Evolutionary conservation across 1,140 invertebrate species (phyloP).

Genomic region (Protaetia brevitarsis): DNA sequence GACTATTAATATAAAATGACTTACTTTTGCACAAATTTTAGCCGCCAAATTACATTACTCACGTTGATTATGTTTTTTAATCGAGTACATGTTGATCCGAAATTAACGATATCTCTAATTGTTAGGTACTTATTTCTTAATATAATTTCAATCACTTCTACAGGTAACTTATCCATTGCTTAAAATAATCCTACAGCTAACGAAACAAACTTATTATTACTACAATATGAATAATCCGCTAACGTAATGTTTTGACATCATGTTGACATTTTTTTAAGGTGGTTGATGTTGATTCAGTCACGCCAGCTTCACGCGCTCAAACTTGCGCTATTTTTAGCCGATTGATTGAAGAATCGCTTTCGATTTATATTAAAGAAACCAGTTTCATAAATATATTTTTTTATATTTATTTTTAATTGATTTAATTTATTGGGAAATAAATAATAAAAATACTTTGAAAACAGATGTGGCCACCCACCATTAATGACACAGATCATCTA

Average conservation of each 20-base stretch:
- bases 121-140: slow-evolving; percentile 12
- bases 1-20: neutral
- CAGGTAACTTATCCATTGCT: slow-evolving; percentile 23
- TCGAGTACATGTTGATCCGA: slow-evolving; percentile 11
- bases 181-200: neutral
- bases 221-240: neutral
- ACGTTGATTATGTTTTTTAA: slow-evolving; percentile 15
- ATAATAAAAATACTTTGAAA: neutral
- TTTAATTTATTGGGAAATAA: neutral
- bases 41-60: slow-evolving; percentile 28
- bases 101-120: slow-evolving; percentile 24
- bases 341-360: too few species aligned
- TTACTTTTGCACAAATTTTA: slow-evolving; percentile 31
- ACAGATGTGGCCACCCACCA: too few species aligned
- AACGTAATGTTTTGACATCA: slow-evolving; percentile 2
- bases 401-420: too few species aligned
- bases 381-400: too few species aligned
- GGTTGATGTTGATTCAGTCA: neutral
- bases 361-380: too few species aligned
- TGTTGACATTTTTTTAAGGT: neutral
- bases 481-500: too few species aligned
- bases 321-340: too few species aligned
- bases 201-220: neutral
- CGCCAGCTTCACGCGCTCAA: neutral
- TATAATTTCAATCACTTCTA: slow-evolving; percentile 25